Conservation (phyloP, 2,888 invertebrate genomes). For the Zonitis immaculata region DNA sequence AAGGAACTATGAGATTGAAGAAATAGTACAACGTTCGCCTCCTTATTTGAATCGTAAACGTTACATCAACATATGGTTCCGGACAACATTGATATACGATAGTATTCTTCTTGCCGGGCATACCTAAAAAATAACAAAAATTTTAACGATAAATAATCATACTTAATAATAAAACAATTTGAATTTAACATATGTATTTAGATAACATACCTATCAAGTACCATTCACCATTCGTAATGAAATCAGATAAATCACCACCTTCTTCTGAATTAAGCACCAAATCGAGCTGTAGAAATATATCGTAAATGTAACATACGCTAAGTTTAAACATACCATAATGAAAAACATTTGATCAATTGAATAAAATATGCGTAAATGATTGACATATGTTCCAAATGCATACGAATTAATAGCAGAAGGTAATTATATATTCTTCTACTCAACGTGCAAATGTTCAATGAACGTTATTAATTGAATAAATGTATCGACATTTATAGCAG, state of each 20-base stretch:
- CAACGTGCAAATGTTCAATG: constrained; percentile 18
- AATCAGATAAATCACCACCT: constrained; percentile 93
- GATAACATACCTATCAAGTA: constrained; percentile 86
- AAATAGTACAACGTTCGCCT: constrained; percentile 97
- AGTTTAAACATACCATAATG: constrained; percentile 12
- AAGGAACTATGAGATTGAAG: constrained; percentile 99
- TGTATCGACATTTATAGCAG: constrained; percentile 15
- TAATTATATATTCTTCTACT: too few species aligned
- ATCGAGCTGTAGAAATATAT: constrained; percentile 79
- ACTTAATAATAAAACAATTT: neutral
- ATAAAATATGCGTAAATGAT: constrained; percentile 17
- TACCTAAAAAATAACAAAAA: too few species aligned
- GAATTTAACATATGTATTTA: too few species aligned
- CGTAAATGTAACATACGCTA: constrained; percentile 38
- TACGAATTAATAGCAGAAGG: too few species aligned
- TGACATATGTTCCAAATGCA: constrained; percentile 14
- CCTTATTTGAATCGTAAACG: constrained; percentile 94
- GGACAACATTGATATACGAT: constrained; percentile 91
- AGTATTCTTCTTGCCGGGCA: constrained; percentile 88
- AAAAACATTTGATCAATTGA: constrained; percentile 15
- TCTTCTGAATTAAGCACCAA: constrained; percentile 90
- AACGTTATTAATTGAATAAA: constrained; percentile 12
- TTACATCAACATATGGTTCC: constrained; percentile 91
- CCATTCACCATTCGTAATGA: constrained; percentile 99
- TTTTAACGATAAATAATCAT: neutral